A percentile compares a stretch with the other conserved stretches of the same genome.
These are phyloP conservation scores for Galleria mellonella DNA, from an alignment of 1,140 invertebrate genomes.

Conservation along the genomic window DNA sequence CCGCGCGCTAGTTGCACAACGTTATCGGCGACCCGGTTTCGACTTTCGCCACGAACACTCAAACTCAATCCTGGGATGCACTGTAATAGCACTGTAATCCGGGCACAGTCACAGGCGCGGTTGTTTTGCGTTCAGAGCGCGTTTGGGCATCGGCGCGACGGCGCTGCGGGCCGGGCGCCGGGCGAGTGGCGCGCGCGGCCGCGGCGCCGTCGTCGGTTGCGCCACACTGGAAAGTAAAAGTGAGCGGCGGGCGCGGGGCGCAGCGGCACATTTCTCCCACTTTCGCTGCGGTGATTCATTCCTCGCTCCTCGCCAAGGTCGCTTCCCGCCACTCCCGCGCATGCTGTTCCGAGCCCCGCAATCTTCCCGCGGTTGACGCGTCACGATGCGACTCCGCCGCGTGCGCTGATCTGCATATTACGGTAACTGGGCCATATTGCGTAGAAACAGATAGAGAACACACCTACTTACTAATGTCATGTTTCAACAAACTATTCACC, in stretches of 20 bases:
- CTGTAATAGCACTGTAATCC: conserved; percentile 66
- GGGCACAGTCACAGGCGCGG: conserved; percentile 43
- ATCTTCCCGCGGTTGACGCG: background rate
- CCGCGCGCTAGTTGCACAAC: conserved; percentile 56
- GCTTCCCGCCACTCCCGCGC: conserved; percentile 49
- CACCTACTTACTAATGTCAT: background rate
- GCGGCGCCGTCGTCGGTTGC: conserved; percentile 58
- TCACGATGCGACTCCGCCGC: conserved; percentile 8
- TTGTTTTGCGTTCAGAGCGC: conserved; percentile 28
- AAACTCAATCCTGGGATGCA: conserved; percentile 56
- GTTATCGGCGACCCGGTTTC: conserved; percentile 58
- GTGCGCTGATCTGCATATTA: conserved; percentile 9
- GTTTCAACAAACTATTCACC: too few species aligned
- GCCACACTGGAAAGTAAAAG: conserved; percentile 73
- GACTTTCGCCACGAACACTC: conserved; percentile 51
- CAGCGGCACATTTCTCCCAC: conserved; percentile 69
- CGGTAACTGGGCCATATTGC: conserved; percentile 7
- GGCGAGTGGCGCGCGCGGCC: conserved; percentile 55
- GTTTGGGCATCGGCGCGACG: conserved; percentile 51
- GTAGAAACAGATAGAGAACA: background rate
- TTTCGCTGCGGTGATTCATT: conserved; percentile 69
- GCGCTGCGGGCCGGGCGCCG: conserved; percentile 67
- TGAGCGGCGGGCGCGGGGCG: conserved; percentile 57
- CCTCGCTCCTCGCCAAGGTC: conserved; percentile 46
- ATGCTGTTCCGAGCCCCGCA: background rate